A percentile compares a stretch with the other conserved stretches of the same genome.
Conservation (phyloP, 2,888 invertebrate genomes). For the Germaria angustata region DNA sequence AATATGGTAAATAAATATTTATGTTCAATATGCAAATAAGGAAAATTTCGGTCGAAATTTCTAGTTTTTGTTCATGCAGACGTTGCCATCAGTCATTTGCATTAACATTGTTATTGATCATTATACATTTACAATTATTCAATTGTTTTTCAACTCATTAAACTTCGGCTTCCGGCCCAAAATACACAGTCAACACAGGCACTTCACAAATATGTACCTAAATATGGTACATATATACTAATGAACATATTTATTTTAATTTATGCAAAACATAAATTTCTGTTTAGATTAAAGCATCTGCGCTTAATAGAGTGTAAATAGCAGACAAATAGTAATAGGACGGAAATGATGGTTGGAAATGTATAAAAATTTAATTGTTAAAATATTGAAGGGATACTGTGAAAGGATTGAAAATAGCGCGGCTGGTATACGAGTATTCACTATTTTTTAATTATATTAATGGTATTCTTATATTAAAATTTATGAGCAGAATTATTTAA, state of each 20-base stretch:
- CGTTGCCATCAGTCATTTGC: slow-evolving; percentile 47
- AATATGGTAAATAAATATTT: not conserved
- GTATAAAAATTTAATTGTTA: not conserved
- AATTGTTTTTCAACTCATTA: slow-evolving; percentile 41
- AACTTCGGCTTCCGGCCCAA: slow-evolving; percentile 10
- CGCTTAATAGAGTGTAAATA: slow-evolving; percentile 33
- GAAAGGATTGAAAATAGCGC: not conserved
- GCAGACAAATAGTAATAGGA: not conserved
- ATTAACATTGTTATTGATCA: slow-evolving; percentile 32
- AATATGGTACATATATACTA: not conserved
- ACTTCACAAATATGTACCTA: not conserved
- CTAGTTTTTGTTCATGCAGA: slow-evolving; percentile 1
- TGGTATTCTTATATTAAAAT: too few relatives aligned
- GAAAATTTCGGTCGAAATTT: slow-evolving; percentile 24
- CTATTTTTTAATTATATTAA: too few relatives aligned
- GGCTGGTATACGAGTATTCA: too few relatives aligned
- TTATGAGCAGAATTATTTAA: too few relatives aligned
- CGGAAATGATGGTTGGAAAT: not conserved
- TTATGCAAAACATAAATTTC: slow-evolving; percentile 19
- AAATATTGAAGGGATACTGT: not conserved
- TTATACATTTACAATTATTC: slow-evolving; percentile 39
- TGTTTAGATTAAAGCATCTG: slow-evolving; percentile 33
- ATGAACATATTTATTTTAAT: not conserved
- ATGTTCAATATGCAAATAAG: slow-evolving; percentile 22
- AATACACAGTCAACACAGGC: not conserved